Evolutionary conservation across 2,888 invertebrate genomes (phyloP), one percentile per base, ranked within the genome.

Genomic region (Orthosia gothica): DNA sequence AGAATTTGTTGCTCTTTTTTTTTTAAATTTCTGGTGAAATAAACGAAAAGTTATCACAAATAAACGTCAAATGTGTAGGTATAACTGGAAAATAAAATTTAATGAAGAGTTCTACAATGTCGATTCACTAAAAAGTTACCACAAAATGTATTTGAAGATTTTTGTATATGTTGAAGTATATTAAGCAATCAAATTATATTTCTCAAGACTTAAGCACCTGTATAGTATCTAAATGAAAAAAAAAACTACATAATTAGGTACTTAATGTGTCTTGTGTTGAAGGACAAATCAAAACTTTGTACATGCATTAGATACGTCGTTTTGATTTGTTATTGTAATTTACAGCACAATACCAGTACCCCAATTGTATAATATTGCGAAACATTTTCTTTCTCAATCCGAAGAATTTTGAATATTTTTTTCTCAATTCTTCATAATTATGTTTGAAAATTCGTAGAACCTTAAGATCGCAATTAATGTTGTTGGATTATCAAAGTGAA

Each of bases 1-100:
- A 32, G 81, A 79, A 61, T 64, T 74, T 57, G 64, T 72, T 40
- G 54, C 13, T 50, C 18, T 58, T 65, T 64, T 58, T 65, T 64
- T 58, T 58, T n/a, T 59, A 52, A 40, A 55, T 5, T 79, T 70
- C 67, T n/a, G n/a, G 66, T 26, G 20, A 64, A 74, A 74, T 70
- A 18, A 69, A 78, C 49, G 47, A 64, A 77, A 72, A 68, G 13
- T 45, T 67, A 68, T 73, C 40, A 67, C 72, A 67, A 40, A 82
- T 77, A 52, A 82, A 77, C 16, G 77, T 80, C 78, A 64, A 47
- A 52, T 47, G 20, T 50, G 16, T 64, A 26, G 40, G 23, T 58
- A 75, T 12, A 67, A 72, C 55, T 64, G 20, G 40, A 45, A 54
- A 23, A 54, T 54, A 63, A 77, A 71, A 40, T 9, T 40, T 40